Conservation (phyloP, 2,888 invertebrate genomes). For the Drosophila setosimentum region DNA sequence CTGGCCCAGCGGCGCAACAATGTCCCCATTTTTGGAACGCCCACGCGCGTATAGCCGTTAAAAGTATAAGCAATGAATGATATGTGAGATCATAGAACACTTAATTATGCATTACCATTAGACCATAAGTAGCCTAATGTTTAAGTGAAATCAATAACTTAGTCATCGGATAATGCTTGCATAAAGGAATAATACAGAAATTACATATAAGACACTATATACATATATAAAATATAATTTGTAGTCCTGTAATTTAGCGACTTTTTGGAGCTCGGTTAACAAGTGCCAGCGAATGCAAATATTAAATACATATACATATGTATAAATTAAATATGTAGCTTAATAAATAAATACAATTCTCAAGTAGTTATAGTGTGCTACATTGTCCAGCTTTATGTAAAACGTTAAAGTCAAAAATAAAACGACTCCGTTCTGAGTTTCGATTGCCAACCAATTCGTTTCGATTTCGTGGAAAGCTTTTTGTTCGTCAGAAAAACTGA, state of each 20-base stretch:
- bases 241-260: slow-evolving; percentile 32
- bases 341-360: slow-evolving; percentile 50
- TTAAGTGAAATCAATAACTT: slow-evolving; percentile 49
- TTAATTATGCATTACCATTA: slow-evolving; percentile 68
- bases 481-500: not conserved
- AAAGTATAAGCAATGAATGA: slow-evolving; percentile 74
- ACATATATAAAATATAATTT: slow-evolving; percentile 19
- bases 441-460: slow-evolving; percentile 8
- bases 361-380: slow-evolving; percentile 74
- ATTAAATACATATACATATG: slow-evolving; percentile 15
- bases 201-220: slow-evolving; percentile 13
- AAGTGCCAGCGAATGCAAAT: slow-evolving; percentile 33
- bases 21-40: slow-evolving; percentile 83
- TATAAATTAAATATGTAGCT: slow-evolving; percentile 42
- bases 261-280: slow-evolving; percentile 32
- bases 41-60: slow-evolving; percentile 84
- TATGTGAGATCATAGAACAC: slow-evolving; percentile 41
- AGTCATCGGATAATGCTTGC: slow-evolving; percentile 52
- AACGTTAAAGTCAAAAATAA: slow-evolving; percentile 62
- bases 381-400: slow-evolving; percentile 77
- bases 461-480: not conserved
- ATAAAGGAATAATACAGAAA: slow-evolving; percentile 31
- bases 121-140: slow-evolving; percentile 49
- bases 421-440: slow-evolving; percentile 11
- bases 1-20: slow-evolving; percentile 77